Evolutionary conservation across 2,797 vertebrate species (phyloP), one percentile per base, ranked within the genome.

Genomic region (Epinephelus awoara): DNA sequence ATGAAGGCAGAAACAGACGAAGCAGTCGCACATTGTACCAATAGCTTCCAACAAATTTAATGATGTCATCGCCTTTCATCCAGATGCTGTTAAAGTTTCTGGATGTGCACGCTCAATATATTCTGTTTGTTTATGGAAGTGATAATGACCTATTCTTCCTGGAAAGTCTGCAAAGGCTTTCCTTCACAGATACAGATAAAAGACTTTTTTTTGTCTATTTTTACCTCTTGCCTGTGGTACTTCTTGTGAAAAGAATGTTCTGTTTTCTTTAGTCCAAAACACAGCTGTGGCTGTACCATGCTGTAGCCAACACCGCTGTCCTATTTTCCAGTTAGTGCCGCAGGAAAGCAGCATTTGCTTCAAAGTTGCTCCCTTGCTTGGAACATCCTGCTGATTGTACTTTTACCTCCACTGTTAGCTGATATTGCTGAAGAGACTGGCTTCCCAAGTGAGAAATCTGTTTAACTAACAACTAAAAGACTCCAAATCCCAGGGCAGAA

Each of bases 121-220:
- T 57, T 49, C n/a, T 18, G 6, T 65, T 59, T 67, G 49, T 63
- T 72, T 69, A 47, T 21, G 17, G 40, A 55, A 67, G 57, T 47
- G 61, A 73, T 80, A 70, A 72, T 57, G 67, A 46, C 72, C 70
- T 29, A 34, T 14, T 65, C 46, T 67, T 49, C 42, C n/a, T 13
- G 64, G 52, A 44, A 56, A 57, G 54, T 46, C 40, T 75, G 29
- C 23, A 72, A 47, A 44, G 29, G 40, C 49, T 64, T 82, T 62
- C 7, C 29, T 5, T 29, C 38, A 15, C 12, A 4, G 18, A 57
- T 7, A 27, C 63, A 73, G 21, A 68, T 65, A 3, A 67, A 67
- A 57, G 17, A 50, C n/a, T 19, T 21, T 2, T 49, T 42, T 29
- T 42, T 54, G 34, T 68, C 56, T 85, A 77, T 74, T 83, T 85